Percentiles rank a stretch among this genome's conserved stretches.
These are phyloP conservation scores for Dunckerocampus dactyliophorus DNA, from an alignment of 2,113 vertebrate genomes.

Conservation along the genomic window DNA sequence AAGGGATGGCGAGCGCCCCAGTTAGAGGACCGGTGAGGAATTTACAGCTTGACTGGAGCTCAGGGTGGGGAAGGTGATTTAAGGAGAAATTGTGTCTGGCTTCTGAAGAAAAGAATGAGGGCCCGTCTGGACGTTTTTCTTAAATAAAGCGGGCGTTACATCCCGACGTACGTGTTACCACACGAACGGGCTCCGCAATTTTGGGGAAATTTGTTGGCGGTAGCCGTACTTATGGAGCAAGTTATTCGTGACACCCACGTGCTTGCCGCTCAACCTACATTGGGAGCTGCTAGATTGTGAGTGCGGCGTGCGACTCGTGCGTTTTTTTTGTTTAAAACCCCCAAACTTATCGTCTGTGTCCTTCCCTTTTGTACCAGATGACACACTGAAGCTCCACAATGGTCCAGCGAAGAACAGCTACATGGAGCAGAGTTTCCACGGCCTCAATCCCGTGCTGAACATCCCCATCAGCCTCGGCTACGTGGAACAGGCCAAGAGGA, in stretches of 20 bases:
- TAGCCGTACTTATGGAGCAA: too few relatives aligned
- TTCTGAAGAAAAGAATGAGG: constrained; percentile 35
- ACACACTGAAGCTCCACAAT: constrained; percentile 81
- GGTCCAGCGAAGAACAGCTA: constrained; percentile 91
- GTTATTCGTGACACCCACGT: too few relatives aligned
- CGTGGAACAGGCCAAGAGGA: constrained; percentile 83
- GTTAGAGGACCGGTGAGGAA: constrained; percentile 66
- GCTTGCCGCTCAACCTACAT: too few relatives aligned
- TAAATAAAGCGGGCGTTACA: too few relatives aligned
- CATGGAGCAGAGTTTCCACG: constrained; percentile 99
- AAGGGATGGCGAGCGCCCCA: constrained; percentile 32
- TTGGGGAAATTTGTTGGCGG: too few relatives aligned
- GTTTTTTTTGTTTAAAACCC: too few relatives aligned
- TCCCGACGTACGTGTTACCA: too few relatives aligned
- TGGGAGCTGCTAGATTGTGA: too few relatives aligned
- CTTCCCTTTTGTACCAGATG: constrained; percentile 71
- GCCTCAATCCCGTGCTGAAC: constrained; percentile 90
- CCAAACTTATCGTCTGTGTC: constrained; percentile 6
- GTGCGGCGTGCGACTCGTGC: too few relatives aligned
- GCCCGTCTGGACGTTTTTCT: constrained; percentile 23
- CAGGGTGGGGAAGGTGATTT: constrained; percentile 38
- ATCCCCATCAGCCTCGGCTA: constrained; percentile 81
- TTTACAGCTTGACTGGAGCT: constrained; percentile 56
- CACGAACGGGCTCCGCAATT: too few relatives aligned
- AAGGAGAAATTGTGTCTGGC: constrained; percentile 29